A percentile compares a stretch with the other conserved stretches of the same genome.
phyloP scores from a whole-genome alignment of 2,888 invertebrate genomes.

The Carpatolechia fugitivella region DNA sequence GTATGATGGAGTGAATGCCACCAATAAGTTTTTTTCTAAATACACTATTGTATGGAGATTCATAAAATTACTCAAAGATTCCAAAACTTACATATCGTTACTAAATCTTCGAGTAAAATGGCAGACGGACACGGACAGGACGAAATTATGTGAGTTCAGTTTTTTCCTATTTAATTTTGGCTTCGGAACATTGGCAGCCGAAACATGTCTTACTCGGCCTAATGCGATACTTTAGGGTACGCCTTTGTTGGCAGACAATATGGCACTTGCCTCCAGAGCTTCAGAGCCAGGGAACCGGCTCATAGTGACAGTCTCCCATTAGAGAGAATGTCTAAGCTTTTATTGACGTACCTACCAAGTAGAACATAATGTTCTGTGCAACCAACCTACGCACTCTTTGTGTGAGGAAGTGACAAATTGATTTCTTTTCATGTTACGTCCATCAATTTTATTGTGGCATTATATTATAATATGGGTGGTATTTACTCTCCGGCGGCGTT shows the following conservation, averaged over 20 bases:
- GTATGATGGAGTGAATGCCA: no score
- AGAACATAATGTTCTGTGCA: no score
- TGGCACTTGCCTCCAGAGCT: not conserved
- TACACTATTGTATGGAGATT: no score
- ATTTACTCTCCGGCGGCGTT: no score
- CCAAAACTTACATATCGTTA: no score
- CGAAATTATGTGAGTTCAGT: not conserved
- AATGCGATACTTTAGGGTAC: not conserved
- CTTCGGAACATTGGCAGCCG: not conserved
- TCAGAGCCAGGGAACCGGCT: not conserved
- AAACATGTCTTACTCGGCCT: not conserved
- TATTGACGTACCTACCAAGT: no score
- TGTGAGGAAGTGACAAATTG: not conserved
- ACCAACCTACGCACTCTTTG: not conserved
- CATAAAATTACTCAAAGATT: no score
- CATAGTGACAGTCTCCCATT: not conserved
- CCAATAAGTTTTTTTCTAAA: no score
- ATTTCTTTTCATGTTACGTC: not conserved
- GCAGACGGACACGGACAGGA: not conserved
- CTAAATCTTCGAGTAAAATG: no score
- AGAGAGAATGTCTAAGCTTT: not conserved
- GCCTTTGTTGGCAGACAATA: not conserved
- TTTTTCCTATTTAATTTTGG: not conserved
- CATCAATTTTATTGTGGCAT: not conserved
- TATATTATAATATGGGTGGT: no score